A percentile compares a stretch with the other conserved stretches of the same genome.
phyloP scores from a whole-genome alignment of 2,797 vertebrate genomes.

The Hafferia zeledoni region DNA sequence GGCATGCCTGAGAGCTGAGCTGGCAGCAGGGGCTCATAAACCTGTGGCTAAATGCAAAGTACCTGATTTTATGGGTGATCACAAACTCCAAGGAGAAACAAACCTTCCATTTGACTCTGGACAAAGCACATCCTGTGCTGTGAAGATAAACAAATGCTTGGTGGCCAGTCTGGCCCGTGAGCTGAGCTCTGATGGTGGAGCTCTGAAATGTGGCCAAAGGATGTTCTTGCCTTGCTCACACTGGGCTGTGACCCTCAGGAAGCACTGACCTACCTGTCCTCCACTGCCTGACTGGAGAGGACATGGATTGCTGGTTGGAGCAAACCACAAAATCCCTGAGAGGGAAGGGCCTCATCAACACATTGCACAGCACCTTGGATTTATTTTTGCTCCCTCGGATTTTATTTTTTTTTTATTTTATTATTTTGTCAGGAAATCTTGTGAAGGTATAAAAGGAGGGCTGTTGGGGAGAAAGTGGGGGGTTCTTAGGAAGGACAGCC shows the following conservation, averaged over 20 bases:
- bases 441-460: background rate
- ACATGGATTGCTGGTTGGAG: background rate
- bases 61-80: conserved; percentile 22
- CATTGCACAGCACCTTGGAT: background rate
- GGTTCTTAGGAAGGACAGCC: conserved; percentile 1
- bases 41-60: conserved; percentile 57
- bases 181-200: background rate
- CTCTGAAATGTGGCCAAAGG: background rate
- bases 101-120: background rate
- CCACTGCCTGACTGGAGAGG: background rate
- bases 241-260: background rate
- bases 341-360: background rate
- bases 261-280: fast-evolving
- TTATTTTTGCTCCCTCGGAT: background rate
- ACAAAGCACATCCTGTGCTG: background rate
- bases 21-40: conserved; percentile 49
- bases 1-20: background rate
- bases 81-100: background rate
- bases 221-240: background rate
- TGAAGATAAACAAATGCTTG: background rate
- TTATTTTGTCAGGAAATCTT: conserved; percentile 55
- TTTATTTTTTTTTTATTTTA: background rate
- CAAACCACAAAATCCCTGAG: background rate
- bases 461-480: background rate
- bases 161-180: background rate